A percentile compares a stretch with the other conserved stretches of the same genome.
Conservation (phyloP, 1,140 invertebrate species). For the Aphis gossypii region DNA sequence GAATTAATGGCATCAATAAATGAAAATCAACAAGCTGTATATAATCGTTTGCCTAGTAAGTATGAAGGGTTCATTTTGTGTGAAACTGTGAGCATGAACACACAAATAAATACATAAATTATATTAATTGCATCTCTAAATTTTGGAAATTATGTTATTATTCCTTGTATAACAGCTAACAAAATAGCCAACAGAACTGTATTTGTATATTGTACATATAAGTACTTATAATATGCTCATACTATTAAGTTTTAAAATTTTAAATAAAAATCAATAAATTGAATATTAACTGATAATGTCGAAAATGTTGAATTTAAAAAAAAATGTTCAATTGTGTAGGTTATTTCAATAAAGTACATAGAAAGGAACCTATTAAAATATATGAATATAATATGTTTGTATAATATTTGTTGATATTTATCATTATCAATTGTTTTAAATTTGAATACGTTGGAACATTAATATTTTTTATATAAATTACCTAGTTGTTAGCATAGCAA, state of each 20-base stretch:
- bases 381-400: too few relatives aligned
- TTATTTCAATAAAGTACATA: not conserved
- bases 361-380: too few relatives aligned
- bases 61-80: not conserved
- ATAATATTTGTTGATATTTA: too few relatives aligned
- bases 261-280: not conserved
- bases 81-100: not conserved
- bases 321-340: not conserved
- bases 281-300: not conserved
- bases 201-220: not conserved
- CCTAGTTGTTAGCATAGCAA: too few relatives aligned
- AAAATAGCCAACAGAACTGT: not conserved
- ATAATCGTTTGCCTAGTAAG: not conserved
- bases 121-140: constrained; percentile 8
- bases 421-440: too few relatives aligned
- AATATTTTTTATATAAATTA: too few relatives aligned
- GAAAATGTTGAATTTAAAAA: not conserved
- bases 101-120: constrained; percentile 4
- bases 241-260: not conserved
- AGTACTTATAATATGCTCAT: too few relatives aligned
- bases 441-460: too few relatives aligned
- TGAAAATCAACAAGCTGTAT: not conserved
- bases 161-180: not conserved
- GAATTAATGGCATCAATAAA: not conserved
- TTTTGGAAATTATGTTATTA: not conserved